Base-by-base conservation (phyloP, 92 coral and sea anemone genomes). In the Phenganax stokvisi region DNA sequence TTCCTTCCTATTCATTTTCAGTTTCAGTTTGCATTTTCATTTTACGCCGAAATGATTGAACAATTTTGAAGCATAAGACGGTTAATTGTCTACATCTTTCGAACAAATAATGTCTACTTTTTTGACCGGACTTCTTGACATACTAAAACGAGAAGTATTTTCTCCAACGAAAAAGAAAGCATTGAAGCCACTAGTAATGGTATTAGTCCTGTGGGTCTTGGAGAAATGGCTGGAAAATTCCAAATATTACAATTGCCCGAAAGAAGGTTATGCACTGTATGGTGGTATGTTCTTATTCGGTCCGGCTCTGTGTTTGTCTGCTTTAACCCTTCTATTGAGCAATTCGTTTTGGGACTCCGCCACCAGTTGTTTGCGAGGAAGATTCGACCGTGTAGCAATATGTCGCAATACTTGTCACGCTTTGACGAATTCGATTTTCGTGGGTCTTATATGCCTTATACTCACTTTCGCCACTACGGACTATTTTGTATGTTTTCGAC, bases 251-350 rank as follows among this genome's bases (percentile, higher is more conserved):
- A 37, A 68, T 13, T 68, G 73, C 73, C 73, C 73, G 31, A 9
- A 28, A 7, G 73, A 68, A 68, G 73, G 73, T 12, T 44, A 68
- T 68, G 73, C 8, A 6, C 16, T 68, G 52, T 68, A 68, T 44
- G 73, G 73, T 11, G 73, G 73, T 6, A 68, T 68, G 73, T 68
- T 68, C 47, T 68, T 68, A 29, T 68, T 68, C 47, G 73, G 53
- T 44, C 73, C 73, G 13, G 73, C 73, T 7, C 29, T 68, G 53
- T 68, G 73, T 68, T 68, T 68, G 30, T 68, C 20, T 53, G 3
- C 54, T 51, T n/a, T 68, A 10, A 68, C 73, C 29, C n/a, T 68
- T 51, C 29, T 29, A 53, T 6, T 28, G 73, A 68, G 53, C 73
- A 68, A 29, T 6, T 68, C 73, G 12, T 68, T 68, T 44, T 68